These are phyloP conservation scores for Venustaconcha ellipsiformis DNA, from an alignment of 1,140 invertebrate species.

Conservation along the genomic window DNA sequence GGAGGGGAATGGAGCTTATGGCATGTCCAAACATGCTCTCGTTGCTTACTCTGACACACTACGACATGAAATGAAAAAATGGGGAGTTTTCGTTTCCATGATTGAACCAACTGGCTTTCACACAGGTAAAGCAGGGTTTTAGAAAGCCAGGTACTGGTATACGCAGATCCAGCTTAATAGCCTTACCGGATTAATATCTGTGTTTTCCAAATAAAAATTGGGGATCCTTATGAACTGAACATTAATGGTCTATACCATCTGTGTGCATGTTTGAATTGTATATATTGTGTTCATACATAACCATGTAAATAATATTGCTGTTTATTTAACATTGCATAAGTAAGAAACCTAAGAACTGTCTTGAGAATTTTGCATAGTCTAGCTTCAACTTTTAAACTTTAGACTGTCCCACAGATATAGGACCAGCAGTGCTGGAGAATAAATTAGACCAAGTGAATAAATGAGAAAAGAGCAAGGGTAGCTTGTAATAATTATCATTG, in stretches of 20 bases:
- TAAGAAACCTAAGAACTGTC: no score
- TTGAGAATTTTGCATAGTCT: no score
- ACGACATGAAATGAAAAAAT: conserved; percentile 83
- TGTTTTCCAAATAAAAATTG: not conserved
- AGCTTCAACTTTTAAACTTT: no score
- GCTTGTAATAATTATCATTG: no score
- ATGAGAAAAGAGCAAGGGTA: no score
- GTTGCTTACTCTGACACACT: conserved; percentile 86
- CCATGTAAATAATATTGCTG: no score
- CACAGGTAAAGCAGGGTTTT: conserved; percentile 65
- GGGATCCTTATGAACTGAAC: not conserved
- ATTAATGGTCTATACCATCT: not conserved
- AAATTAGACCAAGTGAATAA: no score
- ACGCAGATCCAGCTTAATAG: no score
- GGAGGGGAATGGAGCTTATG: conserved; percentile 76
- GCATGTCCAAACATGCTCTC: conserved; percentile 80
- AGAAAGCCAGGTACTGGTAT: not conserved
- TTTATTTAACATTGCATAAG: no score
- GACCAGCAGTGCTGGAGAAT: no score
- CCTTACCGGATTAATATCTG: not conserved
- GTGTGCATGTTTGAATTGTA: not conserved
- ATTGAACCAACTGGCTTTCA: conserved; percentile 80
- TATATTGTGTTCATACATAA: not conserved
- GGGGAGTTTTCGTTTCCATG: conserved; percentile 80
- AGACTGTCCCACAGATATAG: no score